Conservation (phyloP, 1,140 invertebrate species). For the Hestina assimilis region DNA sequence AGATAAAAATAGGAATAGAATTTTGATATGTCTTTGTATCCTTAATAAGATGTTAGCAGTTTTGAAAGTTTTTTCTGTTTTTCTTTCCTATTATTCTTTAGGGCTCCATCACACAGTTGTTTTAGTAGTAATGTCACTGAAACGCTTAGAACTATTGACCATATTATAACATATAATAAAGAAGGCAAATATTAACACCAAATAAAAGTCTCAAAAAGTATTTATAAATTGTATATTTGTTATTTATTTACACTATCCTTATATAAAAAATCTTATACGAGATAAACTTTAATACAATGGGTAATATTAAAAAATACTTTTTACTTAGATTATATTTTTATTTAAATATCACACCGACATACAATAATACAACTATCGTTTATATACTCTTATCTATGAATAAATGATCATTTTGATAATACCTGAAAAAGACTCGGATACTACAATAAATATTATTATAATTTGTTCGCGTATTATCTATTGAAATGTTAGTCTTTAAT, state of each 20-base stretch:
- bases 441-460: not conserved
- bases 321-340: conserved; percentile 10
- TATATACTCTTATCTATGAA: conserved; percentile 1
- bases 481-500: not conserved
- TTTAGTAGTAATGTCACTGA: too few species aligned
- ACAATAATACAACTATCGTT: conserved; percentile 12
- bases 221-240: conserved; percentile 7
- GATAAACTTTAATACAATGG: not conserved
- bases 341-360: conserved; percentile 37
- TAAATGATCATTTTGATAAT: conserved; percentile 1
- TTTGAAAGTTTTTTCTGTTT: too few species aligned
- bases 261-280: conserved; percentile 23
- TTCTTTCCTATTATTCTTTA: too few species aligned
- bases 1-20: too few species aligned
- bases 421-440: conserved; percentile 1
- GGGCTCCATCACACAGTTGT: too few species aligned
- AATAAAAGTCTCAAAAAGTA: not conserved
- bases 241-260: conserved; percentile 33
- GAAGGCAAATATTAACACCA: conserved; percentile 6
- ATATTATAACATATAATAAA: too few species aligned
- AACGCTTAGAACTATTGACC: too few species aligned
- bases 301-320: not conserved
- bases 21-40: too few species aligned
- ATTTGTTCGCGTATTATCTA: not conserved
- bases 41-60: too few species aligned